phyloP scores from a whole-genome alignment of 2,113 vertebrate species.

The Jaculus jaculus region DNA sequence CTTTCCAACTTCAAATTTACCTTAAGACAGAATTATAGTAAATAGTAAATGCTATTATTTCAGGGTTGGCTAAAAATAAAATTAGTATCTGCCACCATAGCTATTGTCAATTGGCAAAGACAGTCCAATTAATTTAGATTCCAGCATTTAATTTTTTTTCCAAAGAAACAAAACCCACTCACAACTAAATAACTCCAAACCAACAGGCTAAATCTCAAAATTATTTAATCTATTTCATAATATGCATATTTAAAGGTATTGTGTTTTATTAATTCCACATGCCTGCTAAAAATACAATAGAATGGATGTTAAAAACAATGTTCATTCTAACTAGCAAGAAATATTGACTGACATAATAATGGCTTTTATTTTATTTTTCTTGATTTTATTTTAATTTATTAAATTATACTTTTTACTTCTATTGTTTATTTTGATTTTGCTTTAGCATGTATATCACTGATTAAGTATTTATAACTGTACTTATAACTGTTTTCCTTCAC shows the following conservation, averaged over 20 bases:
- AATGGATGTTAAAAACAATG: too few species aligned
- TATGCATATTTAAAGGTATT: background rate
- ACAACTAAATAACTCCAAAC: constrained; percentile 10
- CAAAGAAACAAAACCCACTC: background rate
- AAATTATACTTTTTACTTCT: too few species aligned
- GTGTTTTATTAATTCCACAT: background rate
- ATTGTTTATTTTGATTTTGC: too few species aligned
- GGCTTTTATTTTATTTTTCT: too few species aligned
- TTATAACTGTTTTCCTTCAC: too few species aligned
- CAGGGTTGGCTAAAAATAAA: constrained; percentile 71
- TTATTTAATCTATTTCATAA: constrained; percentile 14
- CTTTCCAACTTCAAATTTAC: constrained; percentile 67
- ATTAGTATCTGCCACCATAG: constrained; percentile 63
- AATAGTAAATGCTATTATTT: constrained; percentile 69
- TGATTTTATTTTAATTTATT: too few species aligned
- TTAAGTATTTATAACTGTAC: too few species aligned
- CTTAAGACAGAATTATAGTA: constrained; percentile 71
- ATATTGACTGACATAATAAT: too few species aligned
- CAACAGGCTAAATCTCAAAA: background rate
- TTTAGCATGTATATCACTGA: too few species aligned
- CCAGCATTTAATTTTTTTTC: background rate
- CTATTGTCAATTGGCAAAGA: constrained; percentile 36
- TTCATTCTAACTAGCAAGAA: too few species aligned
- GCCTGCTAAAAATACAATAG: background rate
- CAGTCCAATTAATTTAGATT: constrained; percentile 52